Conservation (phyloP, 1,140 invertebrate genomes). For the Mactra quadrangularis region DNA sequence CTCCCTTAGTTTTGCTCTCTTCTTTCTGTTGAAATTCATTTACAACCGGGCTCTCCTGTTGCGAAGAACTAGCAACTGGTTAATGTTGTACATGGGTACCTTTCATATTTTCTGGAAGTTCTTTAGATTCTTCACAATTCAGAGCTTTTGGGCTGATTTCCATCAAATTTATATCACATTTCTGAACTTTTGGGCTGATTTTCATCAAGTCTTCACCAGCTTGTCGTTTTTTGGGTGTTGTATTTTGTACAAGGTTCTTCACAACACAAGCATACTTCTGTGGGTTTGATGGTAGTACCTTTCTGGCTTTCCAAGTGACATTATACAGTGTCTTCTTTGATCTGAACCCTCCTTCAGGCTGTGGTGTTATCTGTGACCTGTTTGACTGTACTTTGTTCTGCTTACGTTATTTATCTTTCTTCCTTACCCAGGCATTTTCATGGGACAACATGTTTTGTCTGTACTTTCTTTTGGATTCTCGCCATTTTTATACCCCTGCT, state of each 20-base stretch:
- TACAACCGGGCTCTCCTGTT: slow-evolving; percentile 10
- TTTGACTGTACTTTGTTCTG: slow-evolving; percentile 2
- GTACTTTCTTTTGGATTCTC: slow-evolving; percentile 25
- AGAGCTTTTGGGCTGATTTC: too few relatives aligned
- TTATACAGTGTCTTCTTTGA: slow-evolving; percentile 32
- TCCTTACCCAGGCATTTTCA: slow-evolving; percentile 14
- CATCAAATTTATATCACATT: too few relatives aligned
- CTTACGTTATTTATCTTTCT: slow-evolving; percentile 12
- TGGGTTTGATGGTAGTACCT: slow-evolving; percentile 15
- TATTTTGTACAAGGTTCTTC: slow-evolving; percentile 20
- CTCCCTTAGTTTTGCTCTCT: slow-evolving; percentile 20
- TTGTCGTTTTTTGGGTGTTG: slow-evolving; percentile 27
- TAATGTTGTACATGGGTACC: slow-evolving; percentile 5
- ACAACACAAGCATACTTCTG: slow-evolving; percentile 9
- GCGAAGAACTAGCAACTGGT: slow-evolving; percentile 23
- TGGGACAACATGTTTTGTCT: slow-evolving; percentile 19
- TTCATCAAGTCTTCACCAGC: slow-evolving; percentile 13
- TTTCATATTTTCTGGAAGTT: slow-evolving; percentile 22
- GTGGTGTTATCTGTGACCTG: slow-evolving; percentile 21
- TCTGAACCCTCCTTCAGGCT: slow-evolving; percentile 14
- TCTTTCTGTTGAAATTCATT: slow-evolving; percentile 16
- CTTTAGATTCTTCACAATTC: slow-evolving; percentile 3
- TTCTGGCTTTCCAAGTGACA: slow-evolving; percentile 24
- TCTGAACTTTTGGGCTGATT: too few relatives aligned
- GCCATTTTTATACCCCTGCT: too few relatives aligned